Base-by-base conservation (phyloP, 2,113 vertebrate species). In the Chaetodon trifascialis region DNA sequence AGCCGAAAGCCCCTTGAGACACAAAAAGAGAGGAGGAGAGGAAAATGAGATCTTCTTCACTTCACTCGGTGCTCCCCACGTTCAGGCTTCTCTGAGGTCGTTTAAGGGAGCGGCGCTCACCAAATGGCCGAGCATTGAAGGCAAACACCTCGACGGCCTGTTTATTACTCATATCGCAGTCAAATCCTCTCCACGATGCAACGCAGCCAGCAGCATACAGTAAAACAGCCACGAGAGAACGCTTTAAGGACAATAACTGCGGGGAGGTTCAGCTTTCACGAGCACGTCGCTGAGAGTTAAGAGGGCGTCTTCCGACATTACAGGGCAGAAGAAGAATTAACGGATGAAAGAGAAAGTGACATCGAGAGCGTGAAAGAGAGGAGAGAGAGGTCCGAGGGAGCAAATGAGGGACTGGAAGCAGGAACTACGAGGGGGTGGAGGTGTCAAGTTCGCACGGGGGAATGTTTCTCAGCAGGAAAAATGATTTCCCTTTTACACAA, bases 401-500 rank as follows among this genome's bases (percentile, higher is more conserved):
- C 60, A 89, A 90, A 76, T 58, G 69, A 83, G 80, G 47, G 58
- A 73, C 56, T 9, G 47, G 63, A 70, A 70, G 68, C 40, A 82
- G 58, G 78, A 62, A 79, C 30, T 30, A 30, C 3, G 9, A 7
- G 76, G 44, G 66, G 54, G 73, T 6, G 66, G 56, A 38, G 76
- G 60, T 56, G 89, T 79, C 69, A 68, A 21, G 85, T 92, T 94
- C 82, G 84, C 74, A 77, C 77, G 52, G 71, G 89, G 85, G 30
- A 78, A 88, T 77, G 73, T 89, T 89, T 86, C 90, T 86, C 82
- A 80, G 82, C 89, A 85, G 93, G 88, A 88, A 88, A 83, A 94
- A 90, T 64, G 14, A 90, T 92, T 94, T 92, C 85, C 90, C 73
- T 86, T 86, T 91, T 81, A 83, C 88, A 90, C 80, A 84, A 88